Conservation (phyloP, 2,113 vertebrate species). For the Rhombomys opimus region DNA sequence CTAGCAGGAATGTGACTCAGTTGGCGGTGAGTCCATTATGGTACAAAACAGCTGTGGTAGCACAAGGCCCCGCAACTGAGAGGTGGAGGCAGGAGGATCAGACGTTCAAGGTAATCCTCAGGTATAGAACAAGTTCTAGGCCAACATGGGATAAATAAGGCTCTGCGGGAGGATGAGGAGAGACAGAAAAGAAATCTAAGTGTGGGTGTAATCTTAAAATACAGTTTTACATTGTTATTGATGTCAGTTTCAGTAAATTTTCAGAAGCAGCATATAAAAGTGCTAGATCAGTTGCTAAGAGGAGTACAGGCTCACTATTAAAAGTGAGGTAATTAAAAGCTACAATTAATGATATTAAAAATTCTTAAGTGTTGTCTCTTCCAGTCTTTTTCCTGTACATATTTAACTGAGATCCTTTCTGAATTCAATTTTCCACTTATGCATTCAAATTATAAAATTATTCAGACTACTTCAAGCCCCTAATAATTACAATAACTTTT, state of each 20-base stretch:
- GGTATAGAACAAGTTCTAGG: background rate
- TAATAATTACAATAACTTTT: slow-evolving; percentile 9
- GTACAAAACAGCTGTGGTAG: background rate
- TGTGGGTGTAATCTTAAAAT: slow-evolving; percentile 25
- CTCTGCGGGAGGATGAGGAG: background rate
- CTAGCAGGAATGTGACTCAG: too few relatives aligned
- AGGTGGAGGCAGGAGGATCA: background rate
- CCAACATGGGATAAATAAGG: background rate
- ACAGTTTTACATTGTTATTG: slow-evolving; percentile 35
- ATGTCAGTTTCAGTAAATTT: slow-evolving; percentile 49
- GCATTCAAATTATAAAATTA: slow-evolving; percentile 38
- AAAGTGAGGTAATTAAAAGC: slow-evolving; percentile 26
- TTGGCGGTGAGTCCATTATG: background rate
- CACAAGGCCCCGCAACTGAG: background rate
- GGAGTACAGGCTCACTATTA: slow-evolving; percentile 4
- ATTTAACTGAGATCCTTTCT: slow-evolving; percentile 55
- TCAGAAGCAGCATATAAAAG: slow-evolving; percentile 44
- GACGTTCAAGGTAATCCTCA: background rate
- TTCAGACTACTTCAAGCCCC: slow-evolving; percentile 46
- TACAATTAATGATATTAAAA: slow-evolving; percentile 40
- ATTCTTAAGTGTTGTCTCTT: slow-evolving; percentile 24
- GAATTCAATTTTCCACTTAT: slow-evolving; percentile 54
- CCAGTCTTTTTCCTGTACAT: slow-evolving; percentile 34
- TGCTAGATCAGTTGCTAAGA: slow-evolving; percentile 24
- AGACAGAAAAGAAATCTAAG: background rate